phyloP scores from a whole-genome alignment of 2,888 invertebrate species.

The Autographa pulchrina region DNA sequence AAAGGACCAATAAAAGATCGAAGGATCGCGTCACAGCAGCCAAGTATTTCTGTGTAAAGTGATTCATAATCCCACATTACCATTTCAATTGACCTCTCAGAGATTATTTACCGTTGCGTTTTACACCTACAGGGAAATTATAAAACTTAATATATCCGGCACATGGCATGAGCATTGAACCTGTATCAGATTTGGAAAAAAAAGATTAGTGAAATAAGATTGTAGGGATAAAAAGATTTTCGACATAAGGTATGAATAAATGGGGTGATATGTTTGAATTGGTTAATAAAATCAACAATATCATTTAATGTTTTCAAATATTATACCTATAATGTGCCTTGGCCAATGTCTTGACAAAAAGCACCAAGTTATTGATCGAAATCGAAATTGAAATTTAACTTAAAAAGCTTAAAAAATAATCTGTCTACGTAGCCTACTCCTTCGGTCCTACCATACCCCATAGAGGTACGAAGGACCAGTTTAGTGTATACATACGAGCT shows the following conservation, averaged over 20 bases:
- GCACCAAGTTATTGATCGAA: no score
- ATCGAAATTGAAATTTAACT: no score
- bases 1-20: constrained; percentile 23
- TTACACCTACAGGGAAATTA: not conserved
- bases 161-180: not conserved
- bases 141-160: not conserved
- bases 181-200: not conserved
- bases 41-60: constrained; percentile 39
- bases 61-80: constrained; percentile 29
- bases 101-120: constrained; percentile 22
- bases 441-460: not conserved
- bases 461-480: not conserved
- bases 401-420: no score
- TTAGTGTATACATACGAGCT: not conserved
- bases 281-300: no score
- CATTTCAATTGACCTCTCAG: constrained; percentile 19
- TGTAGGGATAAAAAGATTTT: no score
- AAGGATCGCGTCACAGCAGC: constrained; percentile 17
- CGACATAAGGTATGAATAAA: no score
- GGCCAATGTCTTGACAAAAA: no score
- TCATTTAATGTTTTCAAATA: no score
- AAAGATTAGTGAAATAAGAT: no score
- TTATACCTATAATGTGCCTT: no score
- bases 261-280: no score
- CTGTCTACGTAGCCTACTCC: no score